Percentiles rank a stretch among this genome's conserved stretches.
Conservation (phyloP, 2,888 invertebrate species). For the Eupithecia insigniata region DNA sequence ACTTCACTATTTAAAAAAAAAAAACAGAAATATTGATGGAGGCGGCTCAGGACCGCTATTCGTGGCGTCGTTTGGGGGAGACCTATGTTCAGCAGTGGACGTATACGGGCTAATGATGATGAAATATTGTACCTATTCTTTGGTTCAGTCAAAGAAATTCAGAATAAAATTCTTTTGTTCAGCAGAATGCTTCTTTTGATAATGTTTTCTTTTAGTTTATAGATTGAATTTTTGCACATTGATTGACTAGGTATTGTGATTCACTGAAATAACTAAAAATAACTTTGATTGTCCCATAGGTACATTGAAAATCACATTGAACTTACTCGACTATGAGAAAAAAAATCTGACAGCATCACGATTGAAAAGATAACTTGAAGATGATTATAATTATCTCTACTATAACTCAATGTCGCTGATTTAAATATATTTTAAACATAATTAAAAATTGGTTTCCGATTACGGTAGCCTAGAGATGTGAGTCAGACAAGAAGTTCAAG, state of each 20-base stretch:
- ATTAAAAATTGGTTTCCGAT: slow-evolving; percentile 30
- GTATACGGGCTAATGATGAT: no score
- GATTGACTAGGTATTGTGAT: neutral
- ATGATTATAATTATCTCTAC: slow-evolving; percentile 19
- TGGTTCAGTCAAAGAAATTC: neutral
- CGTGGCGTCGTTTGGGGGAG: no score
- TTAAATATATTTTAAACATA: slow-evolving; percentile 19
- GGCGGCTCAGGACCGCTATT: no score
- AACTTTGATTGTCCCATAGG: neutral
- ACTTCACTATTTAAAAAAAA: no score
- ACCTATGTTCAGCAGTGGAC: no score
- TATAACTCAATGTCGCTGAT: slow-evolving; percentile 29
- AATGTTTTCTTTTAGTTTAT: neutral
- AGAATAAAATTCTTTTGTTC: neutral
- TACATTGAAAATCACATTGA: neutral
- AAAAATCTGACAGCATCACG: neutral
- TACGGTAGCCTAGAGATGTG: slow-evolving; percentile 14
- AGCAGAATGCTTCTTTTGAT: neutral
- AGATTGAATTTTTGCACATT: neutral
- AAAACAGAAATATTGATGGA: no score
- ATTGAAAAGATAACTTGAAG: slow-evolving; percentile 2
- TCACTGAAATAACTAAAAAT: neutral
- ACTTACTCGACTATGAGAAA: neutral
- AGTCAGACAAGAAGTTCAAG: slow-evolving; percentile 29
- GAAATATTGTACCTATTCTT: no score